phyloP scores from a whole-genome alignment of 2,797 vertebrate genomes.

The Podarcis lilfordi region DNA sequence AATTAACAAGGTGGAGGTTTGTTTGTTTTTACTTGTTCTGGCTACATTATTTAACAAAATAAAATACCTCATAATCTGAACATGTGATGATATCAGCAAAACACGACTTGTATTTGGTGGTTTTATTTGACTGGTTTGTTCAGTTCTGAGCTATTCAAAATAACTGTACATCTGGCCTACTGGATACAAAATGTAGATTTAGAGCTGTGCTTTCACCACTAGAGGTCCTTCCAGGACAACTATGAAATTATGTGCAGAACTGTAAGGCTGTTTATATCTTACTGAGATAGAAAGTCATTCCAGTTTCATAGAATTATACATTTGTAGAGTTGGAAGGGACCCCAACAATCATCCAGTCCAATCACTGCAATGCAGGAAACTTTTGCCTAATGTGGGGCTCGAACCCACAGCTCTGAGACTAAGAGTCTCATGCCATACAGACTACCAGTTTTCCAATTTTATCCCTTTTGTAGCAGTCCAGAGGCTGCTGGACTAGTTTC shows the following conservation, averaged over 20 bases:
- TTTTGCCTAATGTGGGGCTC: too few species aligned
- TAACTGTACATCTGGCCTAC: background rate
- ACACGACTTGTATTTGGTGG: background rate
- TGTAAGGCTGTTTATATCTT: background rate
- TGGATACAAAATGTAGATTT: background rate
- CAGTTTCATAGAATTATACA: background rate
- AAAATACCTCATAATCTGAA: background rate
- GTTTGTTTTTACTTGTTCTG: background rate
- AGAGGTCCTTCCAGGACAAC: conserved; percentile 21
- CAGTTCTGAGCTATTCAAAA: background rate
- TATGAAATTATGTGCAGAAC: background rate
- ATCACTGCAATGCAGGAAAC: too few species aligned
- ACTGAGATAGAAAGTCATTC: conserved; percentile 22
- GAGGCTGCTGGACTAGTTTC: background rate
- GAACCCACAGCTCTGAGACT: too few species aligned
- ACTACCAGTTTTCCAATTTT: background rate
- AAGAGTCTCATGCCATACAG: too few species aligned
- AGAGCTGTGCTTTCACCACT: background rate
- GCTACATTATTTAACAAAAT: background rate
- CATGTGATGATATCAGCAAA: background rate
- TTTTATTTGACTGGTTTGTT: background rate
- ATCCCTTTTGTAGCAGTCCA: background rate
- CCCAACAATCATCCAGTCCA: too few species aligned
- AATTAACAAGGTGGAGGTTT: background rate
- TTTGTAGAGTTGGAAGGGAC: too few species aligned